A percentile compares a stretch with the other conserved stretches of the same genome.
phyloP scores from a whole-genome alignment of 1,140 invertebrate species.

The Agrilus planipennis region DNA sequence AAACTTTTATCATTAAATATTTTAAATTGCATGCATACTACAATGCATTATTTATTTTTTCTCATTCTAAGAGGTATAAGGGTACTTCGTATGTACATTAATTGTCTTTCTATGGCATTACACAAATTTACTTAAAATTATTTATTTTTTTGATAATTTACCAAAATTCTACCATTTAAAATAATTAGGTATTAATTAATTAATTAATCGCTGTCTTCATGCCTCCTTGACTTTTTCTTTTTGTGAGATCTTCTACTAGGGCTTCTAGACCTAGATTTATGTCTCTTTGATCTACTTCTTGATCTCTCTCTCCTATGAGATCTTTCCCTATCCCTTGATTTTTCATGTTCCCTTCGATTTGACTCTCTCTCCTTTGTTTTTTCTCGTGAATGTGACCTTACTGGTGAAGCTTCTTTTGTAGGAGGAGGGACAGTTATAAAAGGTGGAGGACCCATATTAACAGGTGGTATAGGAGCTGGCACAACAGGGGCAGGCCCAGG shows the following conservation, averaged over 20 bases:
- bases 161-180: too few relatives aligned
- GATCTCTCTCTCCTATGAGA: slow-evolving; percentile 43
- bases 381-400: slow-evolving; percentile 16
- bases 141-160: too few relatives aligned
- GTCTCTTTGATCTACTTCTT: slow-evolving; percentile 44
- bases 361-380: slow-evolving; percentile 28
- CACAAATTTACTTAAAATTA: too few relatives aligned
- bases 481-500: slow-evolving; percentile 23
- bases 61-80: too few relatives aligned
- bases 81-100: too few relatives aligned
- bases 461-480: slow-evolving; percentile 28
- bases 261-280: slow-evolving; percentile 47
- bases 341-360: slow-evolving; percentile 34
- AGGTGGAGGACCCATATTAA: slow-evolving; percentile 26
- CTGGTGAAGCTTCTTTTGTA: slow-evolving; percentile 24
- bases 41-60: too few relatives aligned
- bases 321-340: slow-evolving; percentile 35
- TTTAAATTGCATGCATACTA: too few relatives aligned
- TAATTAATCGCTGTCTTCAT: slow-evolving; percentile 29
- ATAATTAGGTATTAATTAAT: too few relatives aligned
- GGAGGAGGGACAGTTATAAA: slow-evolving; percentile 13
- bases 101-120: too few relatives aligned
- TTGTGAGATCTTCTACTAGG: slow-evolving; percentile 40
- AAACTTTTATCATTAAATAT: too few relatives aligned
- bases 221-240: slow-evolving; percentile 45